phyloP scores from a whole-genome alignment of 2,113 vertebrate species.

The Trichechus manatus region DNA sequence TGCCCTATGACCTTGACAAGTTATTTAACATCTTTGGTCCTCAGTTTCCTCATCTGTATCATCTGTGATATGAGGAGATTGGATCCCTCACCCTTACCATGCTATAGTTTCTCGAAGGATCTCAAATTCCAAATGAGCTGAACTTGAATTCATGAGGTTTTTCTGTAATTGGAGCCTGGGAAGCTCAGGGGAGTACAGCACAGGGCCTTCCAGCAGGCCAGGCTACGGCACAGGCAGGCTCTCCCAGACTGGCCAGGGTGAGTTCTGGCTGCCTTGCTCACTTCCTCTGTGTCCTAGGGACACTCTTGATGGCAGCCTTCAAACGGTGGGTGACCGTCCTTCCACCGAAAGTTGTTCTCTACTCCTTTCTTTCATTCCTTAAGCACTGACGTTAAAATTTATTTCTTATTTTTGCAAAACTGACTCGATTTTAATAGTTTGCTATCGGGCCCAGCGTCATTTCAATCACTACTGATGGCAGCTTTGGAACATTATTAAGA shows the following conservation, averaged over 20 bases:
- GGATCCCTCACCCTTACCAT: background rate
- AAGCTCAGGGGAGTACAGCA: accelerated
- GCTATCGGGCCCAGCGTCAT: background rate
- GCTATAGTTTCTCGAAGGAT: background rate
- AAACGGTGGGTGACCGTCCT: background rate
- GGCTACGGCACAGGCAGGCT: accelerated
- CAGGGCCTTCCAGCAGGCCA: background rate
- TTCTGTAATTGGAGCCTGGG: background rate
- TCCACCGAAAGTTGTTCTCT: background rate
- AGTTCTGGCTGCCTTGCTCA: accelerated
- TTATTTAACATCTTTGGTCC: background rate
- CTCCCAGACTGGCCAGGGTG: accelerated
- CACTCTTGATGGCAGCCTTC: background rate
- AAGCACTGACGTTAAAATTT: background rate
- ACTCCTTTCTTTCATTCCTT: background rate
- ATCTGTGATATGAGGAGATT: background rate
- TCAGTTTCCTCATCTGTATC: background rate
- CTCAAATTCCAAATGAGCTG: background rate
- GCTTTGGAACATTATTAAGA: background rate
- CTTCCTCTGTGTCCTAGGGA: background rate
- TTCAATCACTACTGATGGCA: background rate
- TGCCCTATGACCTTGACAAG: background rate
- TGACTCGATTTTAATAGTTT: background rate
- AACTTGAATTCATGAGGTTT: background rate
- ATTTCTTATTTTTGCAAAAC: constrained; percentile 36